Evolutionary conservation across 2,888 invertebrate species (phyloP).

Genomic region (Hybos culiciformis): DNA sequence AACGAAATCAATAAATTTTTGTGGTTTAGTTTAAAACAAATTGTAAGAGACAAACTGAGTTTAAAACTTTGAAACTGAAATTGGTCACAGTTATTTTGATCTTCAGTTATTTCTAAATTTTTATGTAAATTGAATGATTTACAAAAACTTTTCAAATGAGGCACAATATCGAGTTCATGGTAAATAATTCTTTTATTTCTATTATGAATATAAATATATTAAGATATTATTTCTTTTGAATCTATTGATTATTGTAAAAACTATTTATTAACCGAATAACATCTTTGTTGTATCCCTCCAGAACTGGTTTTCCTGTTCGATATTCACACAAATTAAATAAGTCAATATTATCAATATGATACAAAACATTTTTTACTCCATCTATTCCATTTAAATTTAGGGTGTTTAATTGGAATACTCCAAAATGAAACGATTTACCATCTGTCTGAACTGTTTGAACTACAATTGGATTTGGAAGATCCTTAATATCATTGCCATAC

Average conservation of each 20-base stretch:
- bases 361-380: constrained; percentile 65
- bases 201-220: no score
- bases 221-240: no score
- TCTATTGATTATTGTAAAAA: not conserved
- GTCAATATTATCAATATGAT: constrained; percentile 48
- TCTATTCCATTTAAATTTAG: constrained; percentile 47
- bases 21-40: no score
- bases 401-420: constrained; percentile 72
- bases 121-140: no score
- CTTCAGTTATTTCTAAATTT: no score
- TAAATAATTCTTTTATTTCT: no score
- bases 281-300: constrained; percentile 44
- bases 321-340: constrained; percentile 54
- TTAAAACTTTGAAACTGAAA: no score
- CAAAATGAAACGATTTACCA: constrained; percentile 64
- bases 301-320: constrained; percentile 46
- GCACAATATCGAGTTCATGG: no score
- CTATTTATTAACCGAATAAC: not conserved
- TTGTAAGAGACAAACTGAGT: no score
- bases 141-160: no score
- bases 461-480: constrained; percentile 61
- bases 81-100: no score
- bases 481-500: constrained; percentile 40
- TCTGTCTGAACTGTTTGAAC: constrained; percentile 75
- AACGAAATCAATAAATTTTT: no score